Evolutionary conservation across 2,888 invertebrate species (phyloP).

Genomic region (Protophormia terraenovae): DNA sequence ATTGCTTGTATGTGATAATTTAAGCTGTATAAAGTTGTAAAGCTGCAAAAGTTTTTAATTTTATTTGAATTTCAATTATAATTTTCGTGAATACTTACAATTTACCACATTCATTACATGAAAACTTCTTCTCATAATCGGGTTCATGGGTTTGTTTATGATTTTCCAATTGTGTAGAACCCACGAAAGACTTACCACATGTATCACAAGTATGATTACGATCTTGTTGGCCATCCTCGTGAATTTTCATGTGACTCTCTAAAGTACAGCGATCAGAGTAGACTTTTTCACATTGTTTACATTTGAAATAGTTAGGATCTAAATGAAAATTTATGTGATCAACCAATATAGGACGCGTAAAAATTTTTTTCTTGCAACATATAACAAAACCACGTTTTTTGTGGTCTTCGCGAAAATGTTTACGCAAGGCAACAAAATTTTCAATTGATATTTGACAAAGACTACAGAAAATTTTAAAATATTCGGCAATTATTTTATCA

Average conservation of each 20-base stretch:
- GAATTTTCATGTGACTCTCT: constrained; percentile 74
- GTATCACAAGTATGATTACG: constrained; percentile 74
- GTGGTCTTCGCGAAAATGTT: constrained; percentile 75
- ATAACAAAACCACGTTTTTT: constrained; percentile 73
- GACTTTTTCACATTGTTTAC: constrained; percentile 72
- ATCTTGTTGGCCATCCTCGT: constrained; percentile 71
- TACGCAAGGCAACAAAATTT: constrained; percentile 74
- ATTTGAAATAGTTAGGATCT: constrained; percentile 77
- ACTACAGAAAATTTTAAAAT: constrained; percentile 75
- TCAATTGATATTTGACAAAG: constrained; percentile 74
- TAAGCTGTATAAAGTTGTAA: constrained; percentile 76
- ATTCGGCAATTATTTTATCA: constrained; percentile 74
- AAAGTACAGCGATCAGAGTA: constrained; percentile 74
- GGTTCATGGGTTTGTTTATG: constrained; percentile 76
- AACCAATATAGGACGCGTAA: constrained; percentile 73
- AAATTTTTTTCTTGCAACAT: constrained; percentile 76
- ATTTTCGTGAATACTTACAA: constrained; percentile 70
- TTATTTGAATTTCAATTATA: neutral
- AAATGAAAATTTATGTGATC: constrained; percentile 76
- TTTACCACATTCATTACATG: constrained; percentile 75
- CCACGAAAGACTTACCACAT: constrained; percentile 76
- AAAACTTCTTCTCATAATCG: constrained; percentile 76
- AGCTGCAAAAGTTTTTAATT: constrained; percentile 60
- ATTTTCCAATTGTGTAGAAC: constrained; percentile 75
- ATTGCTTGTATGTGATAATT: constrained; percentile 75